Evolutionary conservation across 2,888 invertebrate genomes (phyloP).

Genomic region (Sinohyriopsis cumingii): DNA sequence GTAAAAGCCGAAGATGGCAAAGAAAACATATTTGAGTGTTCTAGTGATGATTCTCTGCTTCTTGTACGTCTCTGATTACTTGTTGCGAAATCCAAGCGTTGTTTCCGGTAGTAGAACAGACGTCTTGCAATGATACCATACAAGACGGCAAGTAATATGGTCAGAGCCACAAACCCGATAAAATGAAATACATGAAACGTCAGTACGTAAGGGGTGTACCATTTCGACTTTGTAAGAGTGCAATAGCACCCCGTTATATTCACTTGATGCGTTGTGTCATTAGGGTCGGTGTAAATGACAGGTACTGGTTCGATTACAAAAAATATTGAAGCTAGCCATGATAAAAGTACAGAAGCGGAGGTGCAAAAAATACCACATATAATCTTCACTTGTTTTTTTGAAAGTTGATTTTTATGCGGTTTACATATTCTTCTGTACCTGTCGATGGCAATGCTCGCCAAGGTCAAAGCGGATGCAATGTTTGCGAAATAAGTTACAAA

Average conservation of each 20-base stretch:
- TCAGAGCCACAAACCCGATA: slow-evolving; percentile 38
- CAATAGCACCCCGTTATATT: slow-evolving; percentile 47
- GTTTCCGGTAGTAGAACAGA: slow-evolving; percentile 21
- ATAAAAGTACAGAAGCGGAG: slow-evolving; percentile 26
- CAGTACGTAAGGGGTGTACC: slow-evolving; percentile 37
- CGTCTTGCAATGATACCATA: slow-evolving; percentile 46
- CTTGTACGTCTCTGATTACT: background rate
- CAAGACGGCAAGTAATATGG: slow-evolving; percentile 34
- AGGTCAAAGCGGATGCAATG: slow-evolving; percentile 42
- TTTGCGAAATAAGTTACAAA: slow-evolving; percentile 45
- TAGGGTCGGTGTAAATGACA: no score
- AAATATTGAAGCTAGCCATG: slow-evolving; percentile 45
- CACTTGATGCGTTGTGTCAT: background rate
- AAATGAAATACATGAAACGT: slow-evolving; percentile 47
- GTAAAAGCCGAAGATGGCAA: no score
- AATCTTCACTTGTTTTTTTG: slow-evolving; percentile 31
- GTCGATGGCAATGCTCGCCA: slow-evolving; percentile 52
- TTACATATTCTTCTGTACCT: slow-evolving; percentile 53
- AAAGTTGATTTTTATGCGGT: slow-evolving; percentile 46
- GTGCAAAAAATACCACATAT: slow-evolving; percentile 13
- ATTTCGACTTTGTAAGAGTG: slow-evolving; percentile 37
- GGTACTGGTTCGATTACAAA: slow-evolving; percentile 41
- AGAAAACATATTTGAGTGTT: background rate
- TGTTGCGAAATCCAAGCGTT: background rate
- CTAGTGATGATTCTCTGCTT: slow-evolving; percentile 2